Base-by-base conservation (phyloP, 2,797 vertebrate species). In the Falco peregrinus region DNA sequence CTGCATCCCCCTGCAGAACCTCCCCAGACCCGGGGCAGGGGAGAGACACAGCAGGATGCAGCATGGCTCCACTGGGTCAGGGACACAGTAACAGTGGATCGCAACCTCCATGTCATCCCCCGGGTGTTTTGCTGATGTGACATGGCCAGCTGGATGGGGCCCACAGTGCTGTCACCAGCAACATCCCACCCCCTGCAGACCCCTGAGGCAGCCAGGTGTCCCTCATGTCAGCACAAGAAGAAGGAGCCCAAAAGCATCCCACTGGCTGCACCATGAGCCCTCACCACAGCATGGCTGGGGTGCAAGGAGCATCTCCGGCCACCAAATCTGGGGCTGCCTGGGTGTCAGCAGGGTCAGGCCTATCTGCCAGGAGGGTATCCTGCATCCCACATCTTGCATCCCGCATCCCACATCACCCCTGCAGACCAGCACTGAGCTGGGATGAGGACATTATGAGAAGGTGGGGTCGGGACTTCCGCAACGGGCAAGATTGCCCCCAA, bases 191-290 rank as follows among this genome's bases (percentile, higher is more conserved):
- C 18, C 25, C 26, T 13, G 16, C 39, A 16, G 39, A 10, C 51
- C 20, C 19, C 35, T 9, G 2, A 50, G 21, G 16, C 10, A 18
- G 33, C 11, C 19, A 35, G 13, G 39, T 19, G 54, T 68, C 11
- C n/a, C 43, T 29, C 11, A 5, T 2, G 24, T 24, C 7, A 1
- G 60, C 39, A 24, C 60, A 82, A 59, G 35, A 13, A 43, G 33
- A 51, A 19, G 33, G 21, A 80, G 14, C 77, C 64, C 53, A 20
- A 57, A 48, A 57, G 29, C 33, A 63, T 45, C 31, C 53, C 70
- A 43, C 11, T 43, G 50, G 37, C 60, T 39, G 65, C 51, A 88
- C 3, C 17, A 4, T 0, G 0, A 79, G 41, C 35, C 70, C 45
- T 37, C 37, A 37, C 11, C n/a, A 19, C 1, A 5, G 37, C 45